Conservation (phyloP, 2,888 invertebrate genomes). For the Acrobasis repandana region DNA sequence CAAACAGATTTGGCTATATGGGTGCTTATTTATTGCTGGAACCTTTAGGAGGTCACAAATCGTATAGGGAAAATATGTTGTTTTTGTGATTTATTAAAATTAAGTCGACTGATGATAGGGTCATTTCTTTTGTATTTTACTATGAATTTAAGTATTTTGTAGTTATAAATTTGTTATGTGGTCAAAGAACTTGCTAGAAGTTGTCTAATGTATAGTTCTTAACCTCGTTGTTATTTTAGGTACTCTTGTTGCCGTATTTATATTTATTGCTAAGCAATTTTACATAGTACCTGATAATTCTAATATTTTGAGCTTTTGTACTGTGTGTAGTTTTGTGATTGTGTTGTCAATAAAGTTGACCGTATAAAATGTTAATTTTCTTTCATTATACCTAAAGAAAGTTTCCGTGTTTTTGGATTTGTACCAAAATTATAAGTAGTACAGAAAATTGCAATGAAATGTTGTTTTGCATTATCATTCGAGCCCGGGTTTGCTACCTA, state of each 20-base stretch:
- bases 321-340: slow-evolving; percentile 3
- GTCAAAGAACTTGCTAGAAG: neutral
- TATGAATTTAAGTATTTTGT: neutral
- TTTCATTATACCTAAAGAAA: neutral
- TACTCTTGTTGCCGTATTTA: slow-evolving; percentile 1
- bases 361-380: neutral
- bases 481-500: too few species aligned
- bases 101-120: slow-evolving; percentile 1
- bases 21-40: too few species aligned
- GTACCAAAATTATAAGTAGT: too few species aligned
- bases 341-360: slow-evolving; percentile 20
- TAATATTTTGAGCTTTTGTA: neutral
- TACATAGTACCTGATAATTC: slow-evolving; percentile 4
- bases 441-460: too few species aligned
- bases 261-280: slow-evolving; percentile 15
- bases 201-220: neutral
- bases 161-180: neutral
- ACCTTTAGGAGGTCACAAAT: too few species aligned
- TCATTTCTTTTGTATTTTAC: neutral
- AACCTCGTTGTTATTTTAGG: neutral
- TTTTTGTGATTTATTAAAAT: neutral
- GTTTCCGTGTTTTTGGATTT: too few species aligned
- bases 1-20: too few species aligned
- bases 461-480: too few species aligned
- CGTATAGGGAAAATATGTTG: neutral